Percentiles rank a stretch among this genome's conserved stretches.
Conservation (phyloP, 1,140 invertebrate species). For the Zaprionus gabonicus region DNA sequence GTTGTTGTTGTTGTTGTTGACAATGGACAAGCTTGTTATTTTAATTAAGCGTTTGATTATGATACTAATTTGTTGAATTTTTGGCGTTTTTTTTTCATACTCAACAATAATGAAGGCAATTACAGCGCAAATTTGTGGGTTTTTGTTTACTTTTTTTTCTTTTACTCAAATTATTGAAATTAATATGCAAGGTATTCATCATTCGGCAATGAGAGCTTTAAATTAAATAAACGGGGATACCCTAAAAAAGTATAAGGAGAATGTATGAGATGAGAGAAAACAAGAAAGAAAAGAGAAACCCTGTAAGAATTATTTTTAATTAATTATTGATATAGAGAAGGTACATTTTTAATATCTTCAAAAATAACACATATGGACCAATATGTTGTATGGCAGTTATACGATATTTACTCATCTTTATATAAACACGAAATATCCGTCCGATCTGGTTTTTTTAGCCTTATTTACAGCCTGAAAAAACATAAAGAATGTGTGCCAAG, state of each 20-base stretch:
- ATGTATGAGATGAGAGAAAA: neutral
- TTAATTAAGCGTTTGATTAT: slow-evolving; percentile 81
- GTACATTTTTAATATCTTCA: too few species aligned
- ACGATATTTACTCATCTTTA: neutral
- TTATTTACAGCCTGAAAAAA: too few species aligned
- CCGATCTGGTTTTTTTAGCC: too few species aligned
- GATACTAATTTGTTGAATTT: slow-evolving; percentile 74
- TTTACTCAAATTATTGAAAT: slow-evolving; percentile 25
- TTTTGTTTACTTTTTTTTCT: slow-evolving; percentile 3
- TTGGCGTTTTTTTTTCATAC: slow-evolving; percentile 25
- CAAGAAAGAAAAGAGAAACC: neutral
- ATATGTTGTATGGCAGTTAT: too few species aligned
- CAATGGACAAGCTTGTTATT: slow-evolving; percentile 64
- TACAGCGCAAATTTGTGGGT: slow-evolving; percentile 9
- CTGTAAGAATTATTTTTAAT: too few species aligned
- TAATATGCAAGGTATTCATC: slow-evolving; percentile 30
- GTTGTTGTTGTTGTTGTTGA: slow-evolving; percentile 27
- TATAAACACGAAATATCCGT: neutral
- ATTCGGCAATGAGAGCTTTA: slow-evolving; percentile 6
- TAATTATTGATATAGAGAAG: too few species aligned
- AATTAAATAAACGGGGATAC: neutral
- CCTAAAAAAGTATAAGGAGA: neutral
- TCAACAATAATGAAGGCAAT: slow-evolving; percentile 32
- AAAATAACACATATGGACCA: fast-evolving
- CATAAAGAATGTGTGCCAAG: too few species aligned